Evolutionary conservation across 2,797 vertebrate genomes (phyloP).

Genomic region (Manis javanica): DNA sequence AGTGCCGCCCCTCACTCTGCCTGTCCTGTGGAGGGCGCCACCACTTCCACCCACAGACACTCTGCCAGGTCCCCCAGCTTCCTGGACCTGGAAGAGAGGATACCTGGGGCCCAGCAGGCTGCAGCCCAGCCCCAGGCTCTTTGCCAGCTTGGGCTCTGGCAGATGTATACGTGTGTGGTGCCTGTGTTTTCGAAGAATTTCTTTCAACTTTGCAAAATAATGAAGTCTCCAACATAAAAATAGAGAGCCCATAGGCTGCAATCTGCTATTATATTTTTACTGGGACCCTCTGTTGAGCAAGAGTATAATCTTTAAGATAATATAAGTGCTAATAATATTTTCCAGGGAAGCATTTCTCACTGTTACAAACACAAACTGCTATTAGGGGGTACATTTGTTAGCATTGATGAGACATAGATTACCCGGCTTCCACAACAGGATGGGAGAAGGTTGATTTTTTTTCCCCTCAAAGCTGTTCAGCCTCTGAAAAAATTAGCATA

Average conservation of each 20-base stretch:
- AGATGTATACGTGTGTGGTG: no score
- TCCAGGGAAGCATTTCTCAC: constrained; percentile 68
- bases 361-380: constrained; percentile 67
- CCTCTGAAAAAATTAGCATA: constrained; percentile 66
- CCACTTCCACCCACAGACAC: neutral
- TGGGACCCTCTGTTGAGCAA: neutral
- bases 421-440: neutral
- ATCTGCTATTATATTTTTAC: constrained; percentile 73
- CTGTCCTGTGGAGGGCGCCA: neutral
- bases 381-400: constrained; percentile 75
- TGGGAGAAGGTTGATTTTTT: neutral
- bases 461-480: neutral
- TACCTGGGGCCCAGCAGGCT: neutral
- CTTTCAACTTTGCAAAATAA: constrained; percentile 61
- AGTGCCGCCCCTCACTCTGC: neutral
- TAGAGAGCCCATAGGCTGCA: constrained; percentile 46
- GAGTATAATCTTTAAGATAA: constrained; percentile 69
- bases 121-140: neutral
- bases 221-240: constrained; percentile 63
- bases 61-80: neutral
- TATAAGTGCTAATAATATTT: constrained; percentile 72
- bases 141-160: neutral
- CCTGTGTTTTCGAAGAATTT: constrained; percentile 59
- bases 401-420: constrained; percentile 70
- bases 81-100: neutral